Evolutionary conservation across 2,113 vertebrate species (phyloP), one percentile per base, ranked within the genome.

Genomic region (Phyllostomus discolor): DNA sequence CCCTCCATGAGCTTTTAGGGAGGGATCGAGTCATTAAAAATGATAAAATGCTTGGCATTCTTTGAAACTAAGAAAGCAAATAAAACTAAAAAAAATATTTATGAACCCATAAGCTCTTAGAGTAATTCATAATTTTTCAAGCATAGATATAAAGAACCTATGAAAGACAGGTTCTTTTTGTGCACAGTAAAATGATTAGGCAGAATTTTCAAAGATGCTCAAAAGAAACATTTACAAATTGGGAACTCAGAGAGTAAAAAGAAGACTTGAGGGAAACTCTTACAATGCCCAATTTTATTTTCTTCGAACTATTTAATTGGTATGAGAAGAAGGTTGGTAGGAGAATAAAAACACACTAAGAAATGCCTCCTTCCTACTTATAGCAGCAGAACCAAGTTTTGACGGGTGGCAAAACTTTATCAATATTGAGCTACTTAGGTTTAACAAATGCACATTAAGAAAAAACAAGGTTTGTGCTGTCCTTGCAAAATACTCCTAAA

Each of bases 401-500:
- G 28, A 85, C 48, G 50, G 73, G 57, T 90, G 33, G 46, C 16
- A 92, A 75, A 93, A 91, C 9, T 90, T 80, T 79, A 96, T 64
- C 33, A 88, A 84, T 80, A 96, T 31, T 91, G 72, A 97, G 81
- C 41, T 94, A 97, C 76, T 90, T 91, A 87, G 1, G 2, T 69
- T 90, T 78, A 92, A 95, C 54, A 90, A 97, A 94, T 66, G 33
- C 33, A 91, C 35, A 75, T 82, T 94, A 54, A 85, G 82, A 33
- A 59, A 38, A 91, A 94, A 88, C 83, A 75, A 83, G 69, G 66
- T 84, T 89, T 89, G 90, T 76, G 72, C 54, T 92, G 70, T 33
- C 50, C 54, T 87, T 92, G 62, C 69, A 97, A 97, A 95, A 54
- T 26, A 87, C 22, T 52, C 80, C 41, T 94, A 62, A 95, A 94